Base-by-base conservation (phyloP, 2,888 invertebrate genomes). In the Melanostoma scalare region DNA sequence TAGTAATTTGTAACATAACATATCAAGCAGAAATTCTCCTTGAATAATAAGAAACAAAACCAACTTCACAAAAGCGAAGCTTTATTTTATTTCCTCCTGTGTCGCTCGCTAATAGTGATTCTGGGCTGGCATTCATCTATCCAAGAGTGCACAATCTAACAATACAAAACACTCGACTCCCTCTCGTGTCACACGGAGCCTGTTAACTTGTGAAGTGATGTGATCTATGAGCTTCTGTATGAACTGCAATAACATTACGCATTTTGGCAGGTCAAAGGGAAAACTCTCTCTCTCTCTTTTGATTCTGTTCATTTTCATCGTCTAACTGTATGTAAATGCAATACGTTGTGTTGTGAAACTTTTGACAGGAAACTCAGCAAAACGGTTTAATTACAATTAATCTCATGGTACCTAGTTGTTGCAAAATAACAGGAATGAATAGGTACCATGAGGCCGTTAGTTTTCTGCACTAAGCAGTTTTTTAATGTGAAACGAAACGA, bases 361-460 rank as follows among this genome's bases (percentile, higher is more conserved):
- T 78, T 46, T 82, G 78, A 53, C 78, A 78, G 78, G 36, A 73
- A 78, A 78, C 61, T 78, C 69, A 73, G 50, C 68, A 78, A 78
- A 82, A 82, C 78, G 58, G 78, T 82, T 82, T 82, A 69, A 82
- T 78, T 82, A 78, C 73, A 78, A 78, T 82, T 78, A 82, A 78
- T 78, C 78, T 74, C 77, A 74, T 68, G 78, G 69, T 53, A n/a
- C n/a, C n/a, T n/a, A 68, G 68, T 73, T 73, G 44, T 61, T 52
- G 8, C 40, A 56, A 58, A 60, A 46, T 44, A 52, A 2, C 38
- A 38, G 8, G 30, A 9, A 9, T 50, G 38, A 67, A 74, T 74
- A n/a, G n/a, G n/a, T n/a, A 73, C 38, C 35, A 60, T 46, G 61
- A 61, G n/a, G 68, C 46, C 52, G 40, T 42, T 55, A 8, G 30